phyloP scores from a whole-genome alignment of 2,113 vertebrate species.

The Mastomys natalensis region DNA sequence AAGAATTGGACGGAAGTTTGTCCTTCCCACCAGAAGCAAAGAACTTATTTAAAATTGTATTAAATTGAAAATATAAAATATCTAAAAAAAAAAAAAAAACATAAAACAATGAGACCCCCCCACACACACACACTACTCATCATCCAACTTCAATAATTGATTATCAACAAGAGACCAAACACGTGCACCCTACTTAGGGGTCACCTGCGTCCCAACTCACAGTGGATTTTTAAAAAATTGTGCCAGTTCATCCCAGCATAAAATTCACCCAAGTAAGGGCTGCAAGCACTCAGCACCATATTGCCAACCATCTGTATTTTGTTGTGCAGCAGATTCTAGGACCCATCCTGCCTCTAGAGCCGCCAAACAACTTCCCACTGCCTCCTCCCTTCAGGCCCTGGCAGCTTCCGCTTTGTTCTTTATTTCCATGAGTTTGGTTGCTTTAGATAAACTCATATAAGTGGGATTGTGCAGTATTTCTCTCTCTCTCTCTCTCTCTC shows the following conservation, averaged over 20 bases:
- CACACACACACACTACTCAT: background rate
- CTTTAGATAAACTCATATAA: background rate
- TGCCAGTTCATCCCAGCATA: background rate
- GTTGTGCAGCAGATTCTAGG: background rate
- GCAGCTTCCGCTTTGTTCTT: background rate
- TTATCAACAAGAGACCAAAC: background rate
- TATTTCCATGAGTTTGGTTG: background rate
- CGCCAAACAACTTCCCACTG: background rate
- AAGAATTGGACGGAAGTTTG: background rate
- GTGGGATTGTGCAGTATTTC: background rate
- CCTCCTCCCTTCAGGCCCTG: background rate
- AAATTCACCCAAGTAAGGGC: background rate
- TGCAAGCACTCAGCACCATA: background rate
- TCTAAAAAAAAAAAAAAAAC: background rate
- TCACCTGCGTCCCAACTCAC: background rate
- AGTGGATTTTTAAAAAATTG: background rate
- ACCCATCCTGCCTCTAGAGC: background rate
- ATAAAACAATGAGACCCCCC: background rate
- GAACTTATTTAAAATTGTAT: background rate
- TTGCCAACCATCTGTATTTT: background rate
- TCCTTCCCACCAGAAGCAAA: background rate
- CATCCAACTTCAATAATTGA: background rate
- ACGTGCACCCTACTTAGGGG: background rate
- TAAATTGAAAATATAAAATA: background rate
- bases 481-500: background rate